Evolutionary conservation across 2,113 vertebrate genomes (phyloP), one percentile per base, ranked within the genome.

Genomic region (Paraplagusia blochii): DNA sequence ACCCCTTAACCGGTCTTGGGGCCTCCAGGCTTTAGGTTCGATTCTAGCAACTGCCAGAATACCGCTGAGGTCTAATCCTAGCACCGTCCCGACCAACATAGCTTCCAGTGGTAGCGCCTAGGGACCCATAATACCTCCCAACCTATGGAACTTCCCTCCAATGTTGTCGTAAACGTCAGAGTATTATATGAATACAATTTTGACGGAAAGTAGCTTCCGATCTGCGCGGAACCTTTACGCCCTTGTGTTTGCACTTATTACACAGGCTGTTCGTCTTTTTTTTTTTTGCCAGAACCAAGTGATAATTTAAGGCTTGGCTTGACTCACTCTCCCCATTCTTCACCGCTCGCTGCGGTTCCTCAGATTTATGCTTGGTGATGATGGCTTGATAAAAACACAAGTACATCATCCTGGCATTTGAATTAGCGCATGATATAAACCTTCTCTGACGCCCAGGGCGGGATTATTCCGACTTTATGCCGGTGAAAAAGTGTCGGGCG

Each of bases 231-330:
- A 44, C 63, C 22, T 55, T 68, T 56, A 54, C 58, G 4, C 9
- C 12, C 8, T 10, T 46, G 7, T 58, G 50, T 68, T 56, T 52
- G 40, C 55, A 43, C 42, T 68, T 34, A 53, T 56, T 44, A 39
- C 35, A 39, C 40, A 58, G 44, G 58, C 62, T 15, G 58, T 55
- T 66, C 44, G 57, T 63, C 58, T 66, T 48, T 70, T 34, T 57
- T 63, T 53, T 66, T 48, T 70, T 34, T 57, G 33, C 38, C 51
- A 44, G 55, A 48, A 8, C 49, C 12, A 47, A 52, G 40, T 59
- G 50, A 43, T 53, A 50, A 62, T 69, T 77, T 64, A 53, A 7
- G 55, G 44, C 60, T 11, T 45, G 7, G 42, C 68, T 66, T 69
- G 64, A 48, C 45, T 71, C 53, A 1, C 47, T 40, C 53, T 45